Percentiles rank a stretch among this genome's conserved stretches.
These are phyloP conservation scores for Intellagama lesueurii DNA, from an alignment of 2,797 vertebrate species.

Conservation along the genomic window DNA sequence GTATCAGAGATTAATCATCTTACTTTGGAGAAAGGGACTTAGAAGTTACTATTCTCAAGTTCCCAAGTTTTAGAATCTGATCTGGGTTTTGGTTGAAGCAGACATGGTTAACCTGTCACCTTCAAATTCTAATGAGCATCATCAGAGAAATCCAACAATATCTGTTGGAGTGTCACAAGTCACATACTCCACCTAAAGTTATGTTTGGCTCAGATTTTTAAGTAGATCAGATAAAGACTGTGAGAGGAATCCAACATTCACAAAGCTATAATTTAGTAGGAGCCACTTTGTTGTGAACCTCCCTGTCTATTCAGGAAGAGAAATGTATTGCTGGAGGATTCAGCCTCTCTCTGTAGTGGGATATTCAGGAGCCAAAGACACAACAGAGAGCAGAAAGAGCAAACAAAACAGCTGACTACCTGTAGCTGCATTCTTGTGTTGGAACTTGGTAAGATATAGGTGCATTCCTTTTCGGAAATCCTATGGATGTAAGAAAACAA, in stretches of 20 bases:
- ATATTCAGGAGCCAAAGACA: neutral
- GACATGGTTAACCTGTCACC: too few species aligned
- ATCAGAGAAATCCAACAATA: too few species aligned
- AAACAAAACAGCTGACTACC: slow-evolving; percentile 76
- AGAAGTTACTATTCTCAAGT: neutral
- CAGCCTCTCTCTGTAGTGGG: neutral
- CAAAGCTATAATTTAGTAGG: neutral
- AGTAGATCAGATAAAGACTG: neutral
- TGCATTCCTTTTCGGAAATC: slow-evolving; percentile 99
- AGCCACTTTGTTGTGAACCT: neutral
- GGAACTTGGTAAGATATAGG: slow-evolving; percentile 94
- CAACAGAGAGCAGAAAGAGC: neutral
- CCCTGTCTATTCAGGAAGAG: neutral
- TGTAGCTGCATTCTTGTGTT: slow-evolving; percentile 97
- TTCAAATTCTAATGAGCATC: too few species aligned
- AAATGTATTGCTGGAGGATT: neutral
- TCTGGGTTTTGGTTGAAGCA: too few species aligned
- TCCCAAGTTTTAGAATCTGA: neutral
- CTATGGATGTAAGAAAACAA: slow-evolving; percentile 75
- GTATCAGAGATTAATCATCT: slow-evolving; percentile 16
- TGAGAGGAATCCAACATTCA: neutral
- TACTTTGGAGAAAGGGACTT: neutral
- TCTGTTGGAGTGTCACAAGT: too few species aligned
- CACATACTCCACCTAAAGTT: too few species aligned
- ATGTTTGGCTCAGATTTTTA: neutral